phyloP scores from a whole-genome alignment of 2,888 invertebrate species.

The Eristalinus sepulchralis region DNA sequence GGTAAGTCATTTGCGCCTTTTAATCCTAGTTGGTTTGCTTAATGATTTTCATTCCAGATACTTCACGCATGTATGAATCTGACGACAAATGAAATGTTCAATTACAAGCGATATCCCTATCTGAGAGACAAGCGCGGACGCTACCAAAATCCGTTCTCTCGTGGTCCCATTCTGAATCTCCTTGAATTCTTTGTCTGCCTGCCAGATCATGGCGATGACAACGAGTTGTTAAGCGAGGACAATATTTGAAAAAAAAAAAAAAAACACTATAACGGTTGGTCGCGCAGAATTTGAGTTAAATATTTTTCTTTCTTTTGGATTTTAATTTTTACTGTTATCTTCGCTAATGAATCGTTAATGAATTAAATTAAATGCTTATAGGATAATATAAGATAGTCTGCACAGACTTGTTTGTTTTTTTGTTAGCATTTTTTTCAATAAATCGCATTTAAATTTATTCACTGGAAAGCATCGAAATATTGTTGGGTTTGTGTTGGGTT shows the following conservation, averaged over 20 bases:
- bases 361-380: no score
- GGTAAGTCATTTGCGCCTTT: conserved; percentile 83
- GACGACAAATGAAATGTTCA: conserved; percentile 97
- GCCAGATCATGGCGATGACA: conserved; percentile 89
- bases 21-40: not conserved
- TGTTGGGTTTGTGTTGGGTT: no score
- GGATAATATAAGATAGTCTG: not conserved
- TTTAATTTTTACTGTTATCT: not conserved
- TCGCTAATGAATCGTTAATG: not conserved
- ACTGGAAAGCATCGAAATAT: not conserved
- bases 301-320: not conserved
- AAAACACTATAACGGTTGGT: not conserved
- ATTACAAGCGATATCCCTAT: conserved; percentile 95
- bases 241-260: conserved; percentile 82
- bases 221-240: conserved; percentile 87
- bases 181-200: conserved; percentile 95
- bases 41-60: conserved; percentile 84
- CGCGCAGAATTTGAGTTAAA: not conserved
- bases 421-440: not conserved
- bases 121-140: conserved; percentile 92
- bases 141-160: conserved; percentile 95
- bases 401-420: not conserved
- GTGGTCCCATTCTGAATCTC: conserved; percentile 92
- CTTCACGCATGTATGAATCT: conserved; percentile 95
- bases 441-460: not conserved